Evolutionary conservation across 2,888 invertebrate species (phyloP).

Genomic region (Oconnorella tubifera): DNA sequence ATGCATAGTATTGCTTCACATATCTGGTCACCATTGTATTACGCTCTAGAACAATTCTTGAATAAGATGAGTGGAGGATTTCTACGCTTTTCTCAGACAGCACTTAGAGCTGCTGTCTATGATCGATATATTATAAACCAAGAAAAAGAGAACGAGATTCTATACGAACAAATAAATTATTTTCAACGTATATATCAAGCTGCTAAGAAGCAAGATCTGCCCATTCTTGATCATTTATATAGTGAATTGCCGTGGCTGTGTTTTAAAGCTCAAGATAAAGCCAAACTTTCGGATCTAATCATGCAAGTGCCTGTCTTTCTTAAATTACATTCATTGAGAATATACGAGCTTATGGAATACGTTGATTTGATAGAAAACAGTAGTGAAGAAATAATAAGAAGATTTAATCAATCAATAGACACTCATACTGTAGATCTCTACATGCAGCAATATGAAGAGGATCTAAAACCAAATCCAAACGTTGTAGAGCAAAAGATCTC

Average conservation of each 20-base stretch:
- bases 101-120: slow-evolving; percentile 5
- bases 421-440: slow-evolving; percentile 10
- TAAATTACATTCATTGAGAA: slow-evolving; percentile 4
- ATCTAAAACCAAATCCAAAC: slow-evolving; percentile 7
- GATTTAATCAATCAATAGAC: slow-evolving; percentile 3
- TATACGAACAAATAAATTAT: slow-evolving; percentile 7
- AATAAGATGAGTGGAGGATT: slow-evolving; percentile 8
- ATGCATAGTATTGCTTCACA: slow-evolving; percentile 41
- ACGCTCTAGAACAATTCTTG: slow-evolving; percentile 43
- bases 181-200: neutral
- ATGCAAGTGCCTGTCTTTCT: slow-evolving; percentile 8
- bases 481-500: neutral
- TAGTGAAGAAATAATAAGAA: neutral
- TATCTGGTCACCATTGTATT: slow-evolving; percentile 47
- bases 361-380: neutral
- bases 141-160: neutral
- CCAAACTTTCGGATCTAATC: slow-evolving; percentile 7
- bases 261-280: slow-evolving; percentile 3
- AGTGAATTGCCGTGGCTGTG: slow-evolving; percentile 15
- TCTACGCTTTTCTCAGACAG: slow-evolving; percentile 4
- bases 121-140: slow-evolving; percentile 1
- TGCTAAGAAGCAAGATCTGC: neutral
- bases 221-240: slow-evolving; percentile 7
- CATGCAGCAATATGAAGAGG: slow-evolving; percentile 5
- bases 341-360: slow-evolving; percentile 14